A percentile compares a stretch with the other conserved stretches of the same genome.
Evolutionary conservation across 2,113 vertebrate genomes (phyloP).

Genomic region (Paramormyrops kingsleyae): DNA sequence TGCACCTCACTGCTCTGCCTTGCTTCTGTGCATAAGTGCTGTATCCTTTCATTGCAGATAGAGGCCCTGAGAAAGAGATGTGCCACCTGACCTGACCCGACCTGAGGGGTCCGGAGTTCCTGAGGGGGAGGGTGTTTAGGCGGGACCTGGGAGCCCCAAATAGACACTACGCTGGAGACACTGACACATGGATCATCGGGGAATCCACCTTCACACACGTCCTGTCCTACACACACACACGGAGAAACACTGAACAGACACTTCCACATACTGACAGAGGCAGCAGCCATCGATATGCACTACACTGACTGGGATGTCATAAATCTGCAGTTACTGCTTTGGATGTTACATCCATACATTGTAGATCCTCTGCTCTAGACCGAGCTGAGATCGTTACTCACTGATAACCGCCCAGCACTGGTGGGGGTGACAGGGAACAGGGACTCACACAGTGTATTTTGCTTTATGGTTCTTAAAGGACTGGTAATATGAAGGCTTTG

Average conservation of each 20-base stretch:
- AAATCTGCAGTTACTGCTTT: not conserved
- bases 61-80: slow-evolving; percentile 56
- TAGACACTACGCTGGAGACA: not conserved
- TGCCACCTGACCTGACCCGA: slow-evolving; percentile 36
- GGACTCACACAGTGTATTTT: not conserved
- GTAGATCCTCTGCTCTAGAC: too few relatives aligned
- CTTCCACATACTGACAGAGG: not conserved
- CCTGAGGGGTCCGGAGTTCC: not conserved
- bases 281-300: not conserved
- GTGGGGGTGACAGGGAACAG: not conserved
- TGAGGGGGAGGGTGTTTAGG: not conserved
- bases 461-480: slow-evolving; percentile 2
- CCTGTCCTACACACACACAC: not conserved
- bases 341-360: not conserved
- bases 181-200: not conserved
- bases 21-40: not conserved
- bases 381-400: not conserved
- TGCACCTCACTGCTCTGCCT: not conserved
- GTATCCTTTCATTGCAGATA: slow-evolving; percentile 44
- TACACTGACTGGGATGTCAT: not conserved
- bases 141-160: not conserved
- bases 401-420: not conserved
- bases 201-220: not conserved
- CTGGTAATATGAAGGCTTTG: not conserved
- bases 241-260: not conserved